phyloP scores from a whole-genome alignment of 2,888 invertebrate genomes.

The Phasia obesa region DNA sequence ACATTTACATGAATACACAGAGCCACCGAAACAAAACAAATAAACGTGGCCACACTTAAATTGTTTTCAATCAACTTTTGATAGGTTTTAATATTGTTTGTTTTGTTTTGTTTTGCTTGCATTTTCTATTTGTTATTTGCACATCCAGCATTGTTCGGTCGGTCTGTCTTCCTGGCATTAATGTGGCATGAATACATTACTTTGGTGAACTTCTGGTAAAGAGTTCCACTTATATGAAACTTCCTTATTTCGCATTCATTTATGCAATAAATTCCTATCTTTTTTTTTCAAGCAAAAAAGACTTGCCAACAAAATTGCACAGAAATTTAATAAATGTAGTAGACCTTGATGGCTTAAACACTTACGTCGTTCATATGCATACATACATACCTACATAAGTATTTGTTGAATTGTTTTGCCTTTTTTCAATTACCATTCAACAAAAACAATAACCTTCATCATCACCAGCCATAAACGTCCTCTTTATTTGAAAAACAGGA shows the following conservation, averaged over 20 bases:
- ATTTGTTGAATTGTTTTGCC: conserved; percentile 13
- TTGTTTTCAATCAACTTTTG: conserved; percentile 69
- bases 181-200: conserved; percentile 57
- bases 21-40: conserved; percentile 29
- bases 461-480: conserved; percentile 22
- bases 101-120: conserved; percentile 12
- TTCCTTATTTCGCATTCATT: conserved; percentile 70
- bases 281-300: conserved; percentile 6
- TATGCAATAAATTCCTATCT: conserved; percentile 66
- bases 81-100: conserved; percentile 55
- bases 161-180: conserved; percentile 51
- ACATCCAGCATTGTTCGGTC: conserved; percentile 34
- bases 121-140: conserved; percentile 36
- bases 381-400: too few relatives aligned
- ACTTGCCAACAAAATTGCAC: conserved; percentile 37
- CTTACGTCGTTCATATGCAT: too few relatives aligned
- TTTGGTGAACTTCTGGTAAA: conserved; percentile 65
- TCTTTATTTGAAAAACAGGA: conserved; percentile 10
- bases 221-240: conserved; percentile 48
- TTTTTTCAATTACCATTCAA: conserved; percentile 36
- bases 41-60: conserved; percentile 61
- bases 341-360: conserved; percentile 68
- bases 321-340: conserved; percentile 53
- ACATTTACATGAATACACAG: conserved; percentile 45
- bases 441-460: conserved; percentile 48